Evolutionary conservation across 2,797 vertebrate species (phyloP), one percentile per base, ranked within the genome.

Genomic region (Enteromius fasciolatus): DNA sequence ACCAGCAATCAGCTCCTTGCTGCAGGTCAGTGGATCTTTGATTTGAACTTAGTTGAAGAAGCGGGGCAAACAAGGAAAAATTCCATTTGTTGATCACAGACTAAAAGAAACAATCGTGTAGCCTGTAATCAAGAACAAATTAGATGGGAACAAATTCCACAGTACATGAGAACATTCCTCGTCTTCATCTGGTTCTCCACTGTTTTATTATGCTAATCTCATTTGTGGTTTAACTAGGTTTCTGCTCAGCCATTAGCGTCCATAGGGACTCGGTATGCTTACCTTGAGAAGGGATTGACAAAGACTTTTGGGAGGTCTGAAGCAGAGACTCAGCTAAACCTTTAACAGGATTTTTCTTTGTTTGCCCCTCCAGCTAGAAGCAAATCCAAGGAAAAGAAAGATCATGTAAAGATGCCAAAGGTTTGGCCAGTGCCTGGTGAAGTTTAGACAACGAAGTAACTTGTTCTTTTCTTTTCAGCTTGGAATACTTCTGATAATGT

Each of bases 1-100:
- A 91, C 93, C 63, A 96, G 95, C 90, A 97, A 96, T 87, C 96
- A 96, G 78, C 93, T 95, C 68, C 91, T 97, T 14, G 93, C 95
- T 89, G 93, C 95, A 95, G 97, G 97, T 98, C 89, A 96, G 87
- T 89, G 33, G 0, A 1, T 28, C 54, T 41, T 48, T 9, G 70
- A 12, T n/a, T 66, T 5, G 31, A n/a, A 75, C 50, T 79, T 28
- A 74, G 74, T 69, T 20, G 76, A 81, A 48, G 66, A 84, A 12
- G 89, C 84, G 91, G 94, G 92, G 92, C 92, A 94, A 95, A 94
- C 92, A 94, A 94, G 93, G 86, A 91, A 94, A 91, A 89, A 93
- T 90, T 91, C 88, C 87, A 76, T 69, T 78, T 83, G 31, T 25
- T 61, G 9, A 78, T 44, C 78, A 15, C 44, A 76, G 64, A 64